Base-by-base conservation (phyloP, 2,797 vertebrate species). In the Hypotaenidia okinawae region DNA sequence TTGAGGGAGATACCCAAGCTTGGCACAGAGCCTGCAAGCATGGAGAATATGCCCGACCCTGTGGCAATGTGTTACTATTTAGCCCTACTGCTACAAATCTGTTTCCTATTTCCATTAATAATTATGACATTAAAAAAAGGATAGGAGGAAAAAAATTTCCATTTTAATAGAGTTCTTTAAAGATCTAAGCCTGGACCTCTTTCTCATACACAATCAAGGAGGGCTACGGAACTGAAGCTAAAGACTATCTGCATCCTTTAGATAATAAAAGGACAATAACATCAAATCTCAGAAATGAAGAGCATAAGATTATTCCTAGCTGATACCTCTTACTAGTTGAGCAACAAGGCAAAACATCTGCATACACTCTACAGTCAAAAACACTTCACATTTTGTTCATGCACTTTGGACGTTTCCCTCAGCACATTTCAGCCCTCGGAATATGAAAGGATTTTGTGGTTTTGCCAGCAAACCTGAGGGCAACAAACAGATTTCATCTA, bases 281-380 rank as follows among this genome's bases (percentile, higher is more conserved):
- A 59, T 59, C 41, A 91, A 90, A 93, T 82, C 82, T 87, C 84
- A 94, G 93, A 96, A 94, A 77, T 85, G 10, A 87, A 45, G 88
- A 82, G n/a, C 7, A 2, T 57, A 94, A 83, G 32, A 54, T 87
- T 85, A 84, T 92, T 92, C 57, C 59, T 89, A 86, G 80, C 47
- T 79, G 84, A 15, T 66, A 68, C 10, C 73, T 91, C 54, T 24
- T 24, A 41, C 45, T 51, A 85, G 66, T 80, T 86, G 61, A 96
- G 84, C 84, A 87, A 83, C 54, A 68, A 82, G 68, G 84, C 45
- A 79, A 89, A 93, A 90, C 45, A 78, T 51, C 75, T 83, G 73
- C 62, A 43, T 69, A 87, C 32, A 70, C 79, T 89, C 87, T 75
- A 84, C 70, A 85, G 70, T 24, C 41, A 85, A 87, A 92, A 92